These are phyloP conservation scores for Lacerta agilis DNA, from an alignment of 2,797 vertebrate genomes.

Conservation along the genomic window DNA sequence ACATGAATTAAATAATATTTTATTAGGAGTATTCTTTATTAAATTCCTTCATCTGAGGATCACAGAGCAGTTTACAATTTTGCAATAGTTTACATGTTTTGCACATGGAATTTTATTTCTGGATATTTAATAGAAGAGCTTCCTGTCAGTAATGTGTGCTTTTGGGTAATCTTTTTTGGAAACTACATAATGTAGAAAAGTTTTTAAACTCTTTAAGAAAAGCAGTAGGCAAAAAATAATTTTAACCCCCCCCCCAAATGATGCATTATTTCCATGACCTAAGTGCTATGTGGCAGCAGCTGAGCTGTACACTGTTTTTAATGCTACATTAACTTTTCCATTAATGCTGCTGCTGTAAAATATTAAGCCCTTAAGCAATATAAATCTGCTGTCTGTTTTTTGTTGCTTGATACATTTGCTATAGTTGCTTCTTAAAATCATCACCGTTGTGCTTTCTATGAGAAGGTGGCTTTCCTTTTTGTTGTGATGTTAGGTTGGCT, in stretches of 20 bases:
- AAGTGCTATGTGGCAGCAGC: constrained; percentile 84
- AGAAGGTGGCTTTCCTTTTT: constrained; percentile 58
- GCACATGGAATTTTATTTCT: neutral
- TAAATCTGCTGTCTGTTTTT: constrained; percentile 74
- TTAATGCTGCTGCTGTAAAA: constrained; percentile 89
- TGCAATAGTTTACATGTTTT: neutral
- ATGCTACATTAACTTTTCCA: constrained; percentile 95
- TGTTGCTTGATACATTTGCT: constrained; percentile 55
- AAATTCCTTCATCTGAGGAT: neutral
- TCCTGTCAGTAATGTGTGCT: neutral
- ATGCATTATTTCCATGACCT: constrained; percentile 84
- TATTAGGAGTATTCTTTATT: neutral
- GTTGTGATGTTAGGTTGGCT: constrained; percentile 25
- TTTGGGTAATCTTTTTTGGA: neutral
- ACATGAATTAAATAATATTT: neutral
- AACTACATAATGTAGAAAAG: neutral
- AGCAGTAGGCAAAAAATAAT: neutral
- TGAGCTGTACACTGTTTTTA: constrained; percentile 87
- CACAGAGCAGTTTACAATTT: no score
- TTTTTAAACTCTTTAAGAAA: neutral
- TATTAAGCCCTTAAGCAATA: constrained; percentile 83
- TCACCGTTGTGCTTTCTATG: constrained; percentile 59
- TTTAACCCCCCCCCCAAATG: neutral
- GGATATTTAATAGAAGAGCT: neutral
- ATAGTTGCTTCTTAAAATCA: constrained; percentile 59